Conservation (phyloP, 1,140 invertebrate species). For the Saccostrea echinata region DNA sequence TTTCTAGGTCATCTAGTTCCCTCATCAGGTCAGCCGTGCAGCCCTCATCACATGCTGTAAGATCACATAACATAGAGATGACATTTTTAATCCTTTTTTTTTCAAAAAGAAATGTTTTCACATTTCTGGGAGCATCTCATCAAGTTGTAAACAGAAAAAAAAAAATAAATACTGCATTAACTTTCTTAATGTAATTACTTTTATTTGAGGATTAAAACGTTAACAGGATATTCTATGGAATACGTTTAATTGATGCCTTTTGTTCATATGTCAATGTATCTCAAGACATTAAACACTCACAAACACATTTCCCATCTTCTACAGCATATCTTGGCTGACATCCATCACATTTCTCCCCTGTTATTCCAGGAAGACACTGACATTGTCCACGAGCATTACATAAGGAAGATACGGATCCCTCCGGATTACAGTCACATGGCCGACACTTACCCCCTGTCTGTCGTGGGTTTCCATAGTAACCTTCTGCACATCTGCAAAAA, state of each 20-base stretch:
- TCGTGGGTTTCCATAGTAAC: constrained; percentile 95
- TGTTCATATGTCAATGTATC: no score
- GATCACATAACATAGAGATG: not conserved
- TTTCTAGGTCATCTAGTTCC: constrained; percentile 77
- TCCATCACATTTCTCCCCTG: constrained; percentile 94
- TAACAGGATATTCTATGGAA: no score
- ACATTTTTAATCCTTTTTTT: no score
- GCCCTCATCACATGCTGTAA: constrained; percentile 92
- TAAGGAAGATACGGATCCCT: constrained; percentile 90
- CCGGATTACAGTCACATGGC: constrained; percentile 78
- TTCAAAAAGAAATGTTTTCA: no score
- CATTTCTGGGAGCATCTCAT: no score
- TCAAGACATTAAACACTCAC: constrained; percentile 82
- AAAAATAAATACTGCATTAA: no score
- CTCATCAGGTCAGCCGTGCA: constrained; percentile 92
- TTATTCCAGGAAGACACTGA: constrained; percentile 91
- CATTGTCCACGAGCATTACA: constrained; percentile 77
- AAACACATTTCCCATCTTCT: constrained; percentile 86
- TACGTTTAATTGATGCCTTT: no score
- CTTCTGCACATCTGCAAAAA: constrained; percentile 90
- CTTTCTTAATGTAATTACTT: no score
- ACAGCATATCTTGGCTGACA: constrained; percentile 90
- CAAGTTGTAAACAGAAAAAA: no score
- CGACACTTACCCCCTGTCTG: constrained; percentile 80
- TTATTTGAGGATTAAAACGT: no score